Base-by-base conservation (phyloP, 2,113 vertebrate species). In the Tetrao urogallus region DNA sequence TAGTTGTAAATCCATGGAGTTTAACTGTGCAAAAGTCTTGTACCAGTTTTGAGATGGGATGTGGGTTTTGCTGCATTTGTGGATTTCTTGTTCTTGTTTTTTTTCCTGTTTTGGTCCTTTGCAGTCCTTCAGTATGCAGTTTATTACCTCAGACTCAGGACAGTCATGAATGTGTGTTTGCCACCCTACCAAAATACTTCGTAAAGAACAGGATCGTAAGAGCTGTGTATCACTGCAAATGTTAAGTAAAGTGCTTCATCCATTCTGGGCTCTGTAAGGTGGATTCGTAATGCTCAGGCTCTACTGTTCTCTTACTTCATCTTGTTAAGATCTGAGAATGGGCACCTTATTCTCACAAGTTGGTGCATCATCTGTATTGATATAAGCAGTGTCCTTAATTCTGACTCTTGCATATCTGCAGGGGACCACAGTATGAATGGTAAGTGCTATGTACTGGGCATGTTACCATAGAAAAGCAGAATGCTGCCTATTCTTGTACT, bases 391-490 rank as follows among this genome's bases (percentile, higher is more conserved):
- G 18, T 73, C 78, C 54, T 61, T 84, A 79, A 70, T 82, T 84
- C 24, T 66, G 54, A 56, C 60, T 70, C 34, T 58, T 34, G 17
- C 42, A 45, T 57, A 70, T 76, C 69, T 69, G 8, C 76, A 84
- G 45, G 54, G 79, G 64, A 18, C 50, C 9, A 6, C 1, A 5
- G 11, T 43, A 57, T 20, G 76, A 84, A 75, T 34, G 63, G 20
- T 48, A 72, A 73, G 63, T 36, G 48, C 38, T 88, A 10, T 48
- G 73, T 16, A 7, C 70, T 10, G 36, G 14, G n/a, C 30, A 61
- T 72, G 89, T 94, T 93, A 36, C 81, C 84, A 87, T 13, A 86
- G 89, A 79, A 96, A 82, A 93, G 58, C 45, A 61, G 61, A 89
- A 74, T 38, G 19, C 58, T 86, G 34, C 40, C 45, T 92, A 0